A percentile compares a stretch with the other conserved stretches of the same genome.
Conservation (phyloP, 1,140 invertebrate species). For the Chymomyza costata region DNA sequence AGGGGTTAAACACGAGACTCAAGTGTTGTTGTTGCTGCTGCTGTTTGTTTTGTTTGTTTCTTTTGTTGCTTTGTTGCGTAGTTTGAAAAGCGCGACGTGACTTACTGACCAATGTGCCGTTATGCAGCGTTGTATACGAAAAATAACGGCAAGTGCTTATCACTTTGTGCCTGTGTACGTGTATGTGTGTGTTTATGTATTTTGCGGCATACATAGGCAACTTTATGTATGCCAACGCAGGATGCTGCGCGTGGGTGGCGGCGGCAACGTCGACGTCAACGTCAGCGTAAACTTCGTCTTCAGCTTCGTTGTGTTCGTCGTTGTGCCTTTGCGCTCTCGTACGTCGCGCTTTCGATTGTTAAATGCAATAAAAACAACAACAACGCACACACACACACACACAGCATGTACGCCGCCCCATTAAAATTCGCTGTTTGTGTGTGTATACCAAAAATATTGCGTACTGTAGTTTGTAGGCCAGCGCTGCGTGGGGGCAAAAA, state of each 20-base stretch:
- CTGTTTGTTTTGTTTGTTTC: conserved; percentile 22
- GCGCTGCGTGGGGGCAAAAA: background rate
- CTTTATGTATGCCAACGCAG: conserved; percentile 30
- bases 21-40: too few relatives aligned
- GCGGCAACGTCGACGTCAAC: conserved; percentile 1
- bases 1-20: too few relatives aligned
- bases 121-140: background rate
- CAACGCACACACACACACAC: conserved; percentile 1
- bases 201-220: conserved; percentile 3
- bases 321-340: too few relatives aligned
- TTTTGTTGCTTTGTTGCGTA: conserved; percentile 11
- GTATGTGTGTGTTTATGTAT: background rate
- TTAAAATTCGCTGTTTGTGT: conserved; percentile 1
- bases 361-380: background rate
- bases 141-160: background rate
- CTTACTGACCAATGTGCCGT: conserved; percentile 43
- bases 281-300: too few relatives aligned
- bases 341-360: too few relatives aligned
- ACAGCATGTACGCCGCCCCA: background rate
- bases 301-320: too few relatives aligned
- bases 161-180: background rate
- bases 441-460: conserved; percentile 31
- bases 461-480: conserved; percentile 25
- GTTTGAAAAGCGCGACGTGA: conserved; percentile 15
- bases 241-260: background rate